Base-by-base conservation (phyloP, 2,888 invertebrate genomes). In the Therioaphis trifolii region DNA sequence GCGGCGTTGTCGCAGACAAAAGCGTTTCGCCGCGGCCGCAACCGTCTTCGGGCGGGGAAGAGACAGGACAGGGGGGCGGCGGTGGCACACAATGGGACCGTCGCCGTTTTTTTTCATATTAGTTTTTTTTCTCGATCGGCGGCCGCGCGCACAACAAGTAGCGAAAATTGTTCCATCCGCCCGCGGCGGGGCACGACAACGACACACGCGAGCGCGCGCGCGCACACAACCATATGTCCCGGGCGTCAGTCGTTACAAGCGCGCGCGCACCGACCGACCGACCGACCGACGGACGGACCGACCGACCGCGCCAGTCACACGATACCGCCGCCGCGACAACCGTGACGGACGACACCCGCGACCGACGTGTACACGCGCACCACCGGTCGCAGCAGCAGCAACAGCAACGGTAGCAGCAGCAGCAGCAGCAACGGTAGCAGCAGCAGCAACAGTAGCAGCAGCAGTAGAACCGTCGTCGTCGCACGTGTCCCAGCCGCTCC, bases 101-200 rank as follows among this genome's bases (percentile, higher is more conserved):
- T 7, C 35, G 35, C 12, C 4, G 40, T 40, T 55, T 40, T 55
- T 40, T 40, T 72, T n/a, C n/a, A n/a, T n/a, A n/a, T n/a, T n/a
- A n/a, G n/a, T 55, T 55, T 76, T 24, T 35, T 35, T 77, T 21
- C 52, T 66, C 77, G 77, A 21, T 35, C 35, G 3, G 35, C 35
- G 4, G 35, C 35, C 35, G 35, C 35, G 35, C 35, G 35, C 3
- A 35, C 35, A 35, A 11, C 78, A 52, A 68, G 78, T 78, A 52
- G 52, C 68, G 55, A 79, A 75, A 69, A 79, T 79, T 79, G 68
- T 69, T 79, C 68, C 78, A 69, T 79, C 78, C 78, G 78, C 78
- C 68, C 78, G 55, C 52, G 35, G 35, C 35, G 35, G 35, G 35
- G 35, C 35, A 7, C 35, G n/a, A 35, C 35, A 35, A 7, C 35